phyloP scores from a whole-genome alignment of 1,140 invertebrate species.

The Coptotermes formosanus region DNA sequence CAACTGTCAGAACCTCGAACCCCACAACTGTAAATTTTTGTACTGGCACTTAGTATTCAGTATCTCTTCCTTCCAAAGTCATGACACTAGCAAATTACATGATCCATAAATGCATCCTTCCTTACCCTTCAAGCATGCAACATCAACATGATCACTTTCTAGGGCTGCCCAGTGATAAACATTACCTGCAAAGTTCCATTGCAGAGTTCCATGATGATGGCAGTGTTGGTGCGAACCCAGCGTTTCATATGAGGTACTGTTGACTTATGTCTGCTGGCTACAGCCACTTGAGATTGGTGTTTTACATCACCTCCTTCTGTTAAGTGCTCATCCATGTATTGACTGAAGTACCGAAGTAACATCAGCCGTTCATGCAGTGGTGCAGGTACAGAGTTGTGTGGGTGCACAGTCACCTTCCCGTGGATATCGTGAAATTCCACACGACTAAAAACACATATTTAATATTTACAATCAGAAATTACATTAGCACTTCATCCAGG shows the following conservation, averaged over 20 bases:
- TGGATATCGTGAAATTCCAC: slow-evolving; percentile 62
- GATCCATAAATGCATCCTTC: no score
- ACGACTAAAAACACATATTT: slow-evolving; percentile 48
- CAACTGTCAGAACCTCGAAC: no score
- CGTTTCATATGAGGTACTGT: slow-evolving; percentile 65
- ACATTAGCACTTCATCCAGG: no score
- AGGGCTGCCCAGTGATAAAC: background rate
- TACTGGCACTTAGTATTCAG: no score
- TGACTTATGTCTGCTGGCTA: slow-evolving; percentile 31
- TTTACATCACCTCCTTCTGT: slow-evolving; percentile 54
- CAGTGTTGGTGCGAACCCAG: slow-evolving; percentile 71
- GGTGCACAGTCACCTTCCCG: slow-evolving; percentile 59
- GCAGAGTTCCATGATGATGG: slow-evolving; percentile 71
- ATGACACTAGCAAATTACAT: no score
- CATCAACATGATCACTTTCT: no score
- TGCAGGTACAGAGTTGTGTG: slow-evolving; percentile 14
- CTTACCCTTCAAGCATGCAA: no score
- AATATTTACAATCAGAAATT: no score
- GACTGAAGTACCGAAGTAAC: slow-evolving; percentile 64
- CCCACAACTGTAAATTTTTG: no score
- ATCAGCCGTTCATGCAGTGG: slow-evolving; percentile 20
- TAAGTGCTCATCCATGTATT: slow-evolving; percentile 70
- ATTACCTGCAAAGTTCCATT: slow-evolving; percentile 67
- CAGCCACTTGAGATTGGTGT: background rate
- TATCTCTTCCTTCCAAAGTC: no score